Percentiles rank a stretch among this genome's conserved stretches.
phyloP scores from a whole-genome alignment of 2,888 invertebrate species.

The Amitus sp. region DNA sequence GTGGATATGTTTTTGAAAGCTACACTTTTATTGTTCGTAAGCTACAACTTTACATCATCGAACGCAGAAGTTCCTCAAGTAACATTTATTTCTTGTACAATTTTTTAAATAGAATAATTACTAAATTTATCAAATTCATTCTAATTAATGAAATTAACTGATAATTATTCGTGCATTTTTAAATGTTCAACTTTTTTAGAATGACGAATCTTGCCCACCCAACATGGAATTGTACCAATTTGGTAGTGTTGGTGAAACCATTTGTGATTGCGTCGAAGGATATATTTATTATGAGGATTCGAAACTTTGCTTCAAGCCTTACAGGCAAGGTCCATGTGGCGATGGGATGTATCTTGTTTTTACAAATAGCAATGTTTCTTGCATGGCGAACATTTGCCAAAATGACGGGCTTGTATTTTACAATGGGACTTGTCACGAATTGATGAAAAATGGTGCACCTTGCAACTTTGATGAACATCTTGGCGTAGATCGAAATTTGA shows the following conservation, averaged over 20 bases:
- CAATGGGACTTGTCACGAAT: slow-evolving; percentile 67
- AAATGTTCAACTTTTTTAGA: too few relatives aligned
- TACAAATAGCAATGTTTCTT: slow-evolving; percentile 69
- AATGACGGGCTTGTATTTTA: slow-evolving; percentile 68
- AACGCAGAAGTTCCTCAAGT: too few relatives aligned
- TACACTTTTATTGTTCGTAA: too few relatives aligned
- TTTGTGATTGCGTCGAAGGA: slow-evolving; percentile 68
- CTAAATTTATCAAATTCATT: too few relatives aligned
- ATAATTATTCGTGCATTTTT: too few relatives aligned
- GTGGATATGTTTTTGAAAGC: too few relatives aligned
- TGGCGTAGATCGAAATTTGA: slow-evolving; percentile 72
- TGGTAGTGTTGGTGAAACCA: neutral
- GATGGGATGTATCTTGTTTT: slow-evolving; percentile 70
- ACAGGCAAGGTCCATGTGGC: slow-evolving; percentile 73
- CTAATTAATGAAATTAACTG: too few relatives aligned
- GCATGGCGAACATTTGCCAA: slow-evolving; percentile 72
- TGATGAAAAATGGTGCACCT: slow-evolving; percentile 62
- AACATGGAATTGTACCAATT: neutral
- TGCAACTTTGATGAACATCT: slow-evolving; percentile 68
- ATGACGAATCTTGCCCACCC: too few relatives aligned
- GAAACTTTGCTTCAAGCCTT: slow-evolving; percentile 73
- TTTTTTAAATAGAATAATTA: too few relatives aligned
- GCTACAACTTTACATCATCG: too few relatives aligned
- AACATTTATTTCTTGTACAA: too few relatives aligned
- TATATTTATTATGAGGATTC: slow-evolving; percentile 71